Conservation (phyloP, 2,797 vertebrate species). For the Myripristis jacobus region DNA sequence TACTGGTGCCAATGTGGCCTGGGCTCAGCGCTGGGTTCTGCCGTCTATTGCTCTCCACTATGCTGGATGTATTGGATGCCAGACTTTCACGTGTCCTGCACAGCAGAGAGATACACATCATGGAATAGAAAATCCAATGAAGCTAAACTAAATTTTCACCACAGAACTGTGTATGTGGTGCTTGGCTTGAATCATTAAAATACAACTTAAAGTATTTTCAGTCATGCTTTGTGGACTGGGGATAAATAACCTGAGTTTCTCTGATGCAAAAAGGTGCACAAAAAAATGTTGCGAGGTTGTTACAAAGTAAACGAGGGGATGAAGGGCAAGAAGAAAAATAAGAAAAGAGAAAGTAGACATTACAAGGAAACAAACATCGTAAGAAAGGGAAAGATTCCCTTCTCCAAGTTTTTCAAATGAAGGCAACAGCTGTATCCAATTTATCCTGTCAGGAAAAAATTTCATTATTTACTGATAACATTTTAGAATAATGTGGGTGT, state of each 20-base stretch:
- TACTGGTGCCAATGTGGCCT: constrained; percentile 91
- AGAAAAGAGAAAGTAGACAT: background rate
- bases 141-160: background rate
- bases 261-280: constrained; percentile 11
- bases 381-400: no score
- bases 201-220: constrained; percentile 10
- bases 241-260: constrained; percentile 1
- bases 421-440: no score
- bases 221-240: constrained; percentile 12
- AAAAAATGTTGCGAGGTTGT: background rate
- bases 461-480: no score
- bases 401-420: no score
- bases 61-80: constrained; percentile 99
- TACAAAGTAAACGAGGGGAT: no score
- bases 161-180: background rate
- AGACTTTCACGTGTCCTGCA: constrained; percentile 97
- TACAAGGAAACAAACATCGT: no score
- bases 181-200: constrained; percentile 4
- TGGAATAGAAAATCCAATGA: background rate
- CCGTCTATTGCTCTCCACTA: constrained; percentile 98
- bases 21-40: constrained; percentile 98
- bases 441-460: no score
- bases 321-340: no score
- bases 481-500: no score
- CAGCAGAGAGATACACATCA: constrained; percentile 6